These are phyloP conservation scores for Aphaenogaster ashmeadi DNA, from an alignment of 1,140 invertebrate genomes.

Conservation along the genomic window DNA sequence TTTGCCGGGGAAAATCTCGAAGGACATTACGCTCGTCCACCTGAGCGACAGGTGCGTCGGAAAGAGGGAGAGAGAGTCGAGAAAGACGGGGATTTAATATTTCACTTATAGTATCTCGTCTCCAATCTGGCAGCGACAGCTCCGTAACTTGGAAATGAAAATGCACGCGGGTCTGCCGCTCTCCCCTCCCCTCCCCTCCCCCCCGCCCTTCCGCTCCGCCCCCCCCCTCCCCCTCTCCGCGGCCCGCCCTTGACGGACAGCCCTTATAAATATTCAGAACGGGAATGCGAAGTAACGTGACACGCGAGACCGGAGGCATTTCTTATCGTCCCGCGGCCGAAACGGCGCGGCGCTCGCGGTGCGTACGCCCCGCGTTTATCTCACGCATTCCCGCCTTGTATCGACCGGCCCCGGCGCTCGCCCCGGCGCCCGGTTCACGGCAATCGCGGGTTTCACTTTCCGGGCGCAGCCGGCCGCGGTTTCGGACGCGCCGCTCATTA, in stretches of 20 bases:
- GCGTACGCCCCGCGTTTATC: slow-evolving; percentile 49
- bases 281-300: slow-evolving; percentile 83
- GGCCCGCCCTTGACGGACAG: slow-evolving; percentile 79
- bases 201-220: slow-evolving; percentile 4
- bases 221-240: neutral
- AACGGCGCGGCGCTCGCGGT: slow-evolving; percentile 21
- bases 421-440: neutral
- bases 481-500: slow-evolving; percentile 31
- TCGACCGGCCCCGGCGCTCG: slow-evolving; percentile 4
- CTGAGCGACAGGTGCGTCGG: slow-evolving; percentile 65
- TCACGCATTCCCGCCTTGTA: slow-evolving; percentile 37
- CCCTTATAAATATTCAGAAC: slow-evolving; percentile 86
- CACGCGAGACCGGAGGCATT: slow-evolving; percentile 85
- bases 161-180: slow-evolving; percentile 75
- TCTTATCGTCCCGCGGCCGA: slow-evolving; percentile 81
- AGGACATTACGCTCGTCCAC: slow-evolving; percentile 42
- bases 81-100: slow-evolving; percentile 82
- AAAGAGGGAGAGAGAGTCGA: slow-evolving; percentile 44
- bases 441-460: slow-evolving; percentile 47
- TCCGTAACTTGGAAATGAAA: slow-evolving; percentile 84
- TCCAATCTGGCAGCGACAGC: slow-evolving; percentile 84
- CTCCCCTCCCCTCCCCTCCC: neutral
- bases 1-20: slow-evolving; percentile 22
- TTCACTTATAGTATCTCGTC: slow-evolving; percentile 85
- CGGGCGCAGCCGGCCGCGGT: neutral